Evolutionary conservation across 2,797 vertebrate species (phyloP).

Genomic region (Manis crassicaudata): DNA sequence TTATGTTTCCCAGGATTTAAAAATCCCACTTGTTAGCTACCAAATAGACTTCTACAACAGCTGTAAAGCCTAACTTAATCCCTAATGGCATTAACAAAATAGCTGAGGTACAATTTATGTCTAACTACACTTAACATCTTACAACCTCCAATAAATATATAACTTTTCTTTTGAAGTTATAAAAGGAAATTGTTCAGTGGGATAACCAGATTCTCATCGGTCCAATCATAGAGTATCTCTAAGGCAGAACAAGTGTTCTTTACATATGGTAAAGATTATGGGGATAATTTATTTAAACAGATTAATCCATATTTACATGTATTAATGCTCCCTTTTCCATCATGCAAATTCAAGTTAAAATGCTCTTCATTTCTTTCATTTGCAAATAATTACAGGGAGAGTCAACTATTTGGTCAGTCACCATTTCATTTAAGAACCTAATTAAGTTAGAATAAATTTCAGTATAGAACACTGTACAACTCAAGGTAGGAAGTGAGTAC

Average conservation of each 20-base stretch:
- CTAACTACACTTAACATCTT: constrained; percentile 86
- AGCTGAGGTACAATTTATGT: constrained; percentile 86
- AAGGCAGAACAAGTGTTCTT: constrained; percentile 88
- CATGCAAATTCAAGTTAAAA: constrained; percentile 82
- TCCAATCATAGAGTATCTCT: constrained; percentile 85
- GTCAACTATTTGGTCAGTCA: constrained; percentile 76
- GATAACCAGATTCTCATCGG: constrained; percentile 85
- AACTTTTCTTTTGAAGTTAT: constrained; percentile 88
- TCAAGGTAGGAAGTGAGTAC: neutral
- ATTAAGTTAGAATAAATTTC: constrained; percentile 77
- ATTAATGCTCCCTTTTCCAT: constrained; percentile 84
- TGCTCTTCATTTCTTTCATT: constrained; percentile 79
- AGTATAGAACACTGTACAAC: constrained; percentile 22
- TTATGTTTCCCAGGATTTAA: constrained; percentile 89
- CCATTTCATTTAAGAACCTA: constrained; percentile 76
- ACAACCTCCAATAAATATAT: constrained; percentile 86
- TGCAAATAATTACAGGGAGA: constrained; percentile 80
- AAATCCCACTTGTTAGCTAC: constrained; percentile 88
- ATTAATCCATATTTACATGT: constrained; percentile 84
- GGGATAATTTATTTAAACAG: constrained; percentile 86
- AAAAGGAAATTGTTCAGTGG: constrained; percentile 85
- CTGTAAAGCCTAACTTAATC: constrained; percentile 90
- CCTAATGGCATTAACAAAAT: constrained; percentile 88
- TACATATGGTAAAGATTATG: constrained; percentile 86
- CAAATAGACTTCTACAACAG: constrained; percentile 86